phyloP scores from a whole-genome alignment of 2,797 vertebrate species.

The Parauchenoglanis punctatus region DNA sequence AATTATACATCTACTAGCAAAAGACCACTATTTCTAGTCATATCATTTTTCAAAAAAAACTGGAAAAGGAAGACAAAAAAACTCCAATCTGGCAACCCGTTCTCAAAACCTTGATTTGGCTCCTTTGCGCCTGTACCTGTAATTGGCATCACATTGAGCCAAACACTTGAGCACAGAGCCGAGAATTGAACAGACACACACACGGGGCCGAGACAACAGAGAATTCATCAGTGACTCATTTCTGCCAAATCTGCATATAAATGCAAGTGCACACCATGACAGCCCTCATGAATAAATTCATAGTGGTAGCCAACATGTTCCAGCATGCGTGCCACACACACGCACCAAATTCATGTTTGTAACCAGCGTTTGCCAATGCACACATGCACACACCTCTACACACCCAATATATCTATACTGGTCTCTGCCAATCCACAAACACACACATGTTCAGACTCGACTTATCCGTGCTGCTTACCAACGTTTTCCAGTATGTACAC shows the following conservation, averaged over 20 bases:
- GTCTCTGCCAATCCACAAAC: slow-evolving; percentile 7
- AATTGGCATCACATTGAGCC: slow-evolving; percentile 45
- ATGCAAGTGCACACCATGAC: slow-evolving; percentile 48
- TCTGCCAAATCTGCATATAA: slow-evolving; percentile 51
- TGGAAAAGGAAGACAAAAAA: background rate
- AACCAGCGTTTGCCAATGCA: slow-evolving; percentile 70
- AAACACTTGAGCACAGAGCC: slow-evolving; percentile 41
- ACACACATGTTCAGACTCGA: slow-evolving; percentile 3
- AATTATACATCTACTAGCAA: background rate
- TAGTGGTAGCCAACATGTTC: slow-evolving; percentile 74
- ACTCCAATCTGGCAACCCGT: slow-evolving; percentile 4
- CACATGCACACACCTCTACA: slow-evolving; percentile 39
- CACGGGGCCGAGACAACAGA: slow-evolving; percentile 37
- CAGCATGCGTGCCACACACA: slow-evolving; percentile 45
- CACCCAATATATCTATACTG: slow-evolving; percentile 61
- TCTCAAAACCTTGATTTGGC: slow-evolving; percentile 24
- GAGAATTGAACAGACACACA: slow-evolving; percentile 40
- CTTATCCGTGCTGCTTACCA: slow-evolving; percentile 4
- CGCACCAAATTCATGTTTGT: slow-evolving; percentile 68
- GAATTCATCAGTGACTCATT: slow-evolving; percentile 50
- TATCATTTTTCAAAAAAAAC: background rate
- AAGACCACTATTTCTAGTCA: background rate
- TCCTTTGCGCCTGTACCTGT: slow-evolving; percentile 32
- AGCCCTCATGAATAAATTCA: slow-evolving; percentile 63
- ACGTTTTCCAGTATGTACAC: slow-evolving; percentile 4